Conservation (phyloP, 2,113 vertebrate genomes). For the Thryonomys swinderianus region DNA sequence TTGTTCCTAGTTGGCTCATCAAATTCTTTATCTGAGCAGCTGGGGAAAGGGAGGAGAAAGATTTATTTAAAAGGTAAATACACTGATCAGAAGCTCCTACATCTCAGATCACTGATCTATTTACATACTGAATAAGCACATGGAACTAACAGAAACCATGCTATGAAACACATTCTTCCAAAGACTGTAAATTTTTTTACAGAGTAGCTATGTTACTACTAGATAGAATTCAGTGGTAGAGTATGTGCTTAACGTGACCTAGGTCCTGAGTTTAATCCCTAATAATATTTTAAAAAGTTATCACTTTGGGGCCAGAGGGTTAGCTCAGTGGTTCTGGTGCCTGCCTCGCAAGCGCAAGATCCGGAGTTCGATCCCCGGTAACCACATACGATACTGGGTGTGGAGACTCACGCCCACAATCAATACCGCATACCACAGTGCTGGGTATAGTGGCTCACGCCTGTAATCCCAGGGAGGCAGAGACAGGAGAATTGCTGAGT, state of each 20-base stretch:
- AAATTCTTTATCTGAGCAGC: constrained; percentile 96
- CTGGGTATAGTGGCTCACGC: no score
- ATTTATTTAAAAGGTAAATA: constrained; percentile 55
- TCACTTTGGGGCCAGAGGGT: no score
- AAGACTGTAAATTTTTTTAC: neutral
- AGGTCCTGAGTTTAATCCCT: neutral
- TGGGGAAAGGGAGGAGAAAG: constrained; percentile 77
- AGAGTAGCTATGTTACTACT: neutral
- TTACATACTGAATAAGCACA: neutral
- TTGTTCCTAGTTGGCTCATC: constrained; percentile 96
- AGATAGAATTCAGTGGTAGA: neutral
- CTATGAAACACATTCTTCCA: neutral
- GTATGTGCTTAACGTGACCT: neutral
- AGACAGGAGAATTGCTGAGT: no score
- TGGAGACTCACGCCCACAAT: no score
- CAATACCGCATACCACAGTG: no score
- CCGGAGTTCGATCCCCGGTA: no score
- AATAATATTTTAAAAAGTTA: neutral
- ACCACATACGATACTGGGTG: no score
- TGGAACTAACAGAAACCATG: constrained; percentile 35
- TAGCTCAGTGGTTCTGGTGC: no score
- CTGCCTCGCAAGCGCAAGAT: no score
- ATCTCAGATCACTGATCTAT: neutral
- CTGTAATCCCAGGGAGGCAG: no score
- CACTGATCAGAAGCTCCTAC: constrained; percentile 46